Evolutionary conservation across 2,113 vertebrate species (phyloP).

Genomic region (Capricornis sumatraensis): DNA sequence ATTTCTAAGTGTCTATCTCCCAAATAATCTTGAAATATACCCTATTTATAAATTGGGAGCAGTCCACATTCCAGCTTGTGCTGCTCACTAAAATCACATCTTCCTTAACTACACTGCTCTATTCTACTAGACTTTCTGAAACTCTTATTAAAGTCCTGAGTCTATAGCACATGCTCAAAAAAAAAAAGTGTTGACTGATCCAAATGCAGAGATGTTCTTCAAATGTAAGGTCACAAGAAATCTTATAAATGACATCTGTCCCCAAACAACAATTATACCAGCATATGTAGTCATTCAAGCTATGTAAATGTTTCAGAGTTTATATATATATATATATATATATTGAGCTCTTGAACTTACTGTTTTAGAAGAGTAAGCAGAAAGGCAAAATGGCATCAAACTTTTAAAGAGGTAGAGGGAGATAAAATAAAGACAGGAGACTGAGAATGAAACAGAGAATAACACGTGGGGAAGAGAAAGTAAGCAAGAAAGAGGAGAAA

Average conservation of each 20-base stretch:
- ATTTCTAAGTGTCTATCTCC: neutral
- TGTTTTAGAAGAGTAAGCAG: neutral
- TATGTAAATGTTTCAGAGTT: neutral
- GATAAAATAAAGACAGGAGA: neutral
- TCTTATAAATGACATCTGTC: neutral
- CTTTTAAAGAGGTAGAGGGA: neutral
- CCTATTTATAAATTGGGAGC: neutral
- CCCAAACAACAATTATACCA: neutral
- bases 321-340: neutral
- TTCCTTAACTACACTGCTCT: neutral
- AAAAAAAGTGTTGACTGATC: neutral
- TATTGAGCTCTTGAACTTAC: neutral
- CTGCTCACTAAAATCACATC: neutral
- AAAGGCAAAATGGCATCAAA: neutral
- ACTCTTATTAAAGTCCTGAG: neutral
- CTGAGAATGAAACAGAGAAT: neutral
- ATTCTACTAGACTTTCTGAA: neutral
- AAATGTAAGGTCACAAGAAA: slow-evolving; percentile 1
- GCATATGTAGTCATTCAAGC: neutral
- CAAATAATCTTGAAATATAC: neutral
- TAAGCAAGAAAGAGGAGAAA: neutral
- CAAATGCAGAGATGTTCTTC: neutral
- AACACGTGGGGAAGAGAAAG: neutral
- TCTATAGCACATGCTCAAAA: neutral
- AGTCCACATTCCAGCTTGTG: neutral